Percentiles rank a stretch among this genome's conserved stretches.
Evolutionary conservation across 1,140 invertebrate genomes (phyloP).

Genomic region (Drosophila asahinai): DNA sequence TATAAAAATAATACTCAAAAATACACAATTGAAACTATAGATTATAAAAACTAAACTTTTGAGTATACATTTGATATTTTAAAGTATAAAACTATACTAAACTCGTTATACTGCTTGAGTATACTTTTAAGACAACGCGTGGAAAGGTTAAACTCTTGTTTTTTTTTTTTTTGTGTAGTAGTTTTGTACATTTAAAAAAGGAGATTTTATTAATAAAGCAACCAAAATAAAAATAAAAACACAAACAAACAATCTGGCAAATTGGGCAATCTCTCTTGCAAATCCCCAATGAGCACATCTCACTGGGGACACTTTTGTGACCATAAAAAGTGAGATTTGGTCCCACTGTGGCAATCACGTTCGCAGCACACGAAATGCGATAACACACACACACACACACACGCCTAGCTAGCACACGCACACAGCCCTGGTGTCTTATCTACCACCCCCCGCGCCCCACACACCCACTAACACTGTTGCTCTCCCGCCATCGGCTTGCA

Average conservation of each 20-base stretch:
- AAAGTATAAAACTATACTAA: too few species aligned
- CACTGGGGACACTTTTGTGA: conserved; percentile 1
- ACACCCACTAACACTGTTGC: conserved; percentile 40
- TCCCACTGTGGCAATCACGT: conserved; percentile 76
- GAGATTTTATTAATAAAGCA: not conserved
- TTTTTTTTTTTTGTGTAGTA: too few species aligned
- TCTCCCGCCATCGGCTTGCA: conserved; percentile 1
- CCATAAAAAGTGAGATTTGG: not conserved
- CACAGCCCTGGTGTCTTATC: conserved; percentile 12
- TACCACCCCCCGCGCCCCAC: conserved; percentile 7
- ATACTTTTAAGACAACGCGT: too few species aligned
- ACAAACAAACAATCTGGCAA: conserved; percentile 9
- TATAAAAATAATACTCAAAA: too few species aligned
- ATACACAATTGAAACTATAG: too few species aligned
- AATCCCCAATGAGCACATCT: conserved; percentile 2
- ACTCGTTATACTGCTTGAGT: too few species aligned
- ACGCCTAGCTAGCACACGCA: conserved; percentile 28
- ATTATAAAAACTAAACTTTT: too few species aligned
- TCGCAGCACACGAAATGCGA: conserved; percentile 74
- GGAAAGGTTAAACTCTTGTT: too few species aligned
- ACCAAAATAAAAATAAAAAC: not conserved
- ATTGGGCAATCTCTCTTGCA: not conserved
- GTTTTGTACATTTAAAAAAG: too few species aligned
- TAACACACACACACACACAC: conserved; percentile 56
- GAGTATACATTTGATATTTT: too few species aligned